These are phyloP conservation scores for Karalla daura DNA, from an alignment of 2,797 vertebrate species.

Conservation along the genomic window DNA sequence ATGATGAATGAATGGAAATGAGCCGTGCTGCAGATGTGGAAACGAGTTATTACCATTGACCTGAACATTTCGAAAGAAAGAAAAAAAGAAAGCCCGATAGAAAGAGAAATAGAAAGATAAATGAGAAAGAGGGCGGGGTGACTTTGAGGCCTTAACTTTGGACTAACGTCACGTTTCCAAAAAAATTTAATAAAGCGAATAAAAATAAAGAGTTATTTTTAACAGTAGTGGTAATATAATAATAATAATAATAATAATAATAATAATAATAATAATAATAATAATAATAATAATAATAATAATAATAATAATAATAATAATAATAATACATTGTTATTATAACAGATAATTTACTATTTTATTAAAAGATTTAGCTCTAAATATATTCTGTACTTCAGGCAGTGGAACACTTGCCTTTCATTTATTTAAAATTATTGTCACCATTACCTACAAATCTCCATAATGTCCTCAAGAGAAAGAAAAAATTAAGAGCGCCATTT, in stretches of 20 bases:
- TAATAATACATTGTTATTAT: neutral
- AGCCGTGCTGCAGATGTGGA: slow-evolving; percentile 19
- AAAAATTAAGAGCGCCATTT: slow-evolving; percentile 23
- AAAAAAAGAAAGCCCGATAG: neutral
- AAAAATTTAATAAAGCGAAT: slow-evolving; percentile 17
- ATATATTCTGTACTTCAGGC: no score
- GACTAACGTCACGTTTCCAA: neutral
- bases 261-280: neutral
- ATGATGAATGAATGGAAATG: no score
- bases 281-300: neutral
- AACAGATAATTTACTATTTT: neutral
- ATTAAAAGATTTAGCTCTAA: neutral
- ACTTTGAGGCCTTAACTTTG: neutral
- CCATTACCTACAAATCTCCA: slow-evolving; percentile 3
- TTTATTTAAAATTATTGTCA: slow-evolving; percentile 10
- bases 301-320: neutral
- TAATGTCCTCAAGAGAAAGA: slow-evolving; percentile 1
- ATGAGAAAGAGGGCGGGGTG: neutral
- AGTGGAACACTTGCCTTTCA: neutral
- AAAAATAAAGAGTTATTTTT: neutral
- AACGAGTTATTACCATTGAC: slow-evolving; percentile 10
- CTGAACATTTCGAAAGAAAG: slow-evolving; percentile 1
- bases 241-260: neutral
- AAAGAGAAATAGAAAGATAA: neutral
- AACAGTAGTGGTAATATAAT: neutral